phyloP scores from a whole-genome alignment of 2,888 invertebrate genomes.

The Epistrophe eligans region DNA sequence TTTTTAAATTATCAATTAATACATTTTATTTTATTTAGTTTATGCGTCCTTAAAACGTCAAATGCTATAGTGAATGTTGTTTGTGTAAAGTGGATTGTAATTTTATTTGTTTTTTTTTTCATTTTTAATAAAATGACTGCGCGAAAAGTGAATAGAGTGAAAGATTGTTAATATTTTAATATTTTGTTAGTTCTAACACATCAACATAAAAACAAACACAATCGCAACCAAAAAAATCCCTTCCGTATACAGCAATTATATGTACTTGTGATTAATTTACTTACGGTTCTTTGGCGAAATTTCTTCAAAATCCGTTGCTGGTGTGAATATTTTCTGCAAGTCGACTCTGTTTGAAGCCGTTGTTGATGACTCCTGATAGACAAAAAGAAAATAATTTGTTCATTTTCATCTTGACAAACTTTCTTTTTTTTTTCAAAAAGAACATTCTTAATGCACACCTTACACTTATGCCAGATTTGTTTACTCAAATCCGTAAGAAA shows the following conservation, averaged over 20 bases:
- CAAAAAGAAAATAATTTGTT: conserved; percentile 42
- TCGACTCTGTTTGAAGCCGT: conserved; percentile 87
- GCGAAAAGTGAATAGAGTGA: conserved; percentile 2
- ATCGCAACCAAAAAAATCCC: conserved; percentile 53
- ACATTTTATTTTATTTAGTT: conserved; percentile 4
- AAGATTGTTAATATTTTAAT: background rate
- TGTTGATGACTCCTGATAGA: conserved; percentile 79
- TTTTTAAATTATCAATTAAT: background rate
- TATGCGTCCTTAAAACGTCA: background rate
- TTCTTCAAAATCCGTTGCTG: conserved; percentile 92
- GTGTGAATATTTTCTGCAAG: conserved; percentile 94
- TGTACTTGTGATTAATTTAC: conserved; percentile 77
- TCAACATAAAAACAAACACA: conserved; percentile 31
- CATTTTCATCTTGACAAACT: background rate
- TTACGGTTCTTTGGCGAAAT: conserved; percentile 90
- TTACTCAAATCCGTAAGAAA: conserved; percentile 92
- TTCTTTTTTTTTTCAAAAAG: conserved; percentile 65
- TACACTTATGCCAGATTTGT: conserved; percentile 88
- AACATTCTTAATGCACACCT: conserved; percentile 39
- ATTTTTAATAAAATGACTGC: conserved; percentile 30
- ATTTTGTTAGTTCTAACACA: background rate
- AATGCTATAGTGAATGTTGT: background rate
- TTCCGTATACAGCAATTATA: conserved; percentile 11
- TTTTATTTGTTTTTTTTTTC: background rate
- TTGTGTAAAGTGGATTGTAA: background rate